phyloP scores from a whole-genome alignment of 2,113 vertebrate genomes.

The Gopherus evgoodei region DNA sequence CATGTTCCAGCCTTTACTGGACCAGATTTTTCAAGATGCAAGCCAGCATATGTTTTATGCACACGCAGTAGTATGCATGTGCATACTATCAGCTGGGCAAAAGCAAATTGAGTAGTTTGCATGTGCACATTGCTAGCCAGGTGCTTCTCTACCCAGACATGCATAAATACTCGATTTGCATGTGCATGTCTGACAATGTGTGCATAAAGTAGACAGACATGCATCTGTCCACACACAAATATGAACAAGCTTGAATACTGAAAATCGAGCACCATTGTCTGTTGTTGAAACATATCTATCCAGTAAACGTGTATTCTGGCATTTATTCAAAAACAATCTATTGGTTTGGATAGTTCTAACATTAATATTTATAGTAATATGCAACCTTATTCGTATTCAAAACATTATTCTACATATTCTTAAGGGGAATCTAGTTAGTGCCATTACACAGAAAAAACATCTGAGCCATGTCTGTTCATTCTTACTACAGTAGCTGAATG shows the following conservation, averaged over 20 bases:
- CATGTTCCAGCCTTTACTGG: background rate
- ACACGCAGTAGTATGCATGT: background rate
- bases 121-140: background rate
- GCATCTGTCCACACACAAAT: background rate
- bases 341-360: fast-evolving
- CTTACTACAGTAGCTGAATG: fast-evolving
- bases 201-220: background rate
- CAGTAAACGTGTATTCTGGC: background rate
- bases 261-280: background rate
- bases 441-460: fast-evolving
- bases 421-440: fast-evolving
- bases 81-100: background rate
- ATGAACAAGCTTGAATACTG: background rate
- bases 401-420: fast-evolving
- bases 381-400: fast-evolving
- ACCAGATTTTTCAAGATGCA: background rate
- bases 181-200: background rate
- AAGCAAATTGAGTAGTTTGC: background rate
- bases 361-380: fast-evolving
- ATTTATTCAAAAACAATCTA: fast-evolving
- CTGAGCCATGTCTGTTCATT: fast-evolving
- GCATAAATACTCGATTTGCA: background rate
- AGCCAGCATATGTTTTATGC: background rate
- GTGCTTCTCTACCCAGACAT: background rate
- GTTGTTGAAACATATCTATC: background rate